Base-by-base conservation (phyloP, 1,140 invertebrate species). In the Drosophila grimshawi region DNA sequence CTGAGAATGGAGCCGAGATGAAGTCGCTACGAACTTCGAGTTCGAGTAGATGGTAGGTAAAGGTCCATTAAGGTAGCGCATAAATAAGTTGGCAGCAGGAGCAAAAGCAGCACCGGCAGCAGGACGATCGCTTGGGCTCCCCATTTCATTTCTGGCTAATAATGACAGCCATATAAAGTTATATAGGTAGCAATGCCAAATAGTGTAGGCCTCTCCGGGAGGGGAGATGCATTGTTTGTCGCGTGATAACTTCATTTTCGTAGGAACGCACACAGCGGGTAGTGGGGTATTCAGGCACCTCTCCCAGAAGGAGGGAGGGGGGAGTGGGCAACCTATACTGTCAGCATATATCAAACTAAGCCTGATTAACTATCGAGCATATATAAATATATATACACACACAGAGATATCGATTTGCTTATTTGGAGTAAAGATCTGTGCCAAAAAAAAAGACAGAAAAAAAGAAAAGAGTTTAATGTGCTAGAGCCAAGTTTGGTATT, bases 271-370 rank as follows among this genome's bases (percentile, higher is more conserved):
- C 78, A 10, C 81, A 86, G 79, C 86, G 57, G 82, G 78, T 35
- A 52, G 64, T 4, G 5, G 33, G 33, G 33, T 19, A 19, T 19
- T 19, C 19, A 19, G 19, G 19, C 19, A 19, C 19, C 19, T 19
- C 19, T 19, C 19, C 2, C 33, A 33, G 33, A 33, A 86, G 79
- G 81, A 57, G 79, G 2, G 39, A 2, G 76, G 30, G 46, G 65
- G 86, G 80, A 79, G 2, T 19, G 19, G 78, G 52, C 37, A 4
- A n/a, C 27, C 27, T 57, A 45, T 64, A 65, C 70, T 90, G 86
- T 90, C 88, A 91, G 78, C 86, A 86, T 90, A 90, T 90, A 80
- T 90, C 86, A 81, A 78, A 66, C 41, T 90, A 90, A 90, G 67
- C 77, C 88, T 90, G 86, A 90, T 90, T 90, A 90, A 90, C 88